Conservation (phyloP, 2,888 invertebrate species). For the Luffia ferchaultella region DNA sequence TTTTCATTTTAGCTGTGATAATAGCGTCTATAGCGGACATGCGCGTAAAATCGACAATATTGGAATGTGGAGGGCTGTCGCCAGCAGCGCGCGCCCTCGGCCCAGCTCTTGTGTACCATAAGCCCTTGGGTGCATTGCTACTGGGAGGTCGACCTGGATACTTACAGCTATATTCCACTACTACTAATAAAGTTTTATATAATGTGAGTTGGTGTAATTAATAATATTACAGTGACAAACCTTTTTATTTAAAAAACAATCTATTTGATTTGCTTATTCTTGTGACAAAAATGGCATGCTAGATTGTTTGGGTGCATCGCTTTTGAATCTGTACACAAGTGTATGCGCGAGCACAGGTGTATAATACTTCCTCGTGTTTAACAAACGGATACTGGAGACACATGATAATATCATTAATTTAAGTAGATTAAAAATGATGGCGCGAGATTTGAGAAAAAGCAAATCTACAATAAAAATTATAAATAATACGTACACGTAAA, state of each 20-base stretch:
- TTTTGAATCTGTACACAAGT: no score
- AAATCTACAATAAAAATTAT: not conserved
- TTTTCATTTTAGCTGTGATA: slow-evolving; percentile 38
- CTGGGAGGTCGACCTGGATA: slow-evolving; percentile 51
- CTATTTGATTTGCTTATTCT: no score
- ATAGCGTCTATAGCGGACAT: slow-evolving; percentile 40
- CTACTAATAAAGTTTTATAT: slow-evolving; percentile 47
- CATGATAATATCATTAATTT: not conserved
- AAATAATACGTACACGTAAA: no score
- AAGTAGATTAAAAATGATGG: not conserved
- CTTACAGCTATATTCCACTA: slow-evolving; percentile 48
- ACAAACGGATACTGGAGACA: no score
- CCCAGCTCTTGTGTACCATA: slow-evolving; percentile 35
- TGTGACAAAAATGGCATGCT: no score
- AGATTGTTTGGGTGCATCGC: no score
- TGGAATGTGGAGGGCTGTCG: slow-evolving; percentile 54
- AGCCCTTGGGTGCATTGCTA: slow-evolving; percentile 33
- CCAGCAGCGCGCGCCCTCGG: slow-evolving; percentile 34
- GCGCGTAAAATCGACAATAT: slow-evolving; percentile 38
- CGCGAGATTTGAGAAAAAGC: not conserved
- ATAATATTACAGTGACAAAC: no score
- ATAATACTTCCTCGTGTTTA: no score
- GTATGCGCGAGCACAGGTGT: no score
- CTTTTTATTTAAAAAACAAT: no score
- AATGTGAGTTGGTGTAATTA: slow-evolving; percentile 58